Evolutionary conservation across 2,113 vertebrate genomes (phyloP).

Genomic region (Arizona elegans): DNA sequence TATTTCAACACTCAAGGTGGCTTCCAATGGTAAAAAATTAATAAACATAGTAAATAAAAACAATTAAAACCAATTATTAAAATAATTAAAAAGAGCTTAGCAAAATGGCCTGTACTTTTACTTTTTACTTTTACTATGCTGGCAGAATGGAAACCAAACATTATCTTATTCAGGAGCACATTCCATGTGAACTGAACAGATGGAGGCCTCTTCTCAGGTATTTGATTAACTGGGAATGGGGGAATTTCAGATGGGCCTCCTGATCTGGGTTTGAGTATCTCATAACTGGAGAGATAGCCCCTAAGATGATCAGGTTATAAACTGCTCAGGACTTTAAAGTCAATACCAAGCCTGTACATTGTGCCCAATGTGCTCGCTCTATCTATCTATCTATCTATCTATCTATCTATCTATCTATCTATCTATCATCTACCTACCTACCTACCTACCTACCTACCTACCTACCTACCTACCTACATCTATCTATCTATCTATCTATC

Average conservation of each 20-base stretch:
- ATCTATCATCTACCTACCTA: too few relatives aligned
- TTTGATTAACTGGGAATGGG: background rate
- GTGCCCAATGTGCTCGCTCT: background rate
- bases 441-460: too few relatives aligned
- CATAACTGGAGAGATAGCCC: background rate
- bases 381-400: too few relatives aligned
- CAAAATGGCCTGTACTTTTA: background rate
- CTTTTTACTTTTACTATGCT: background rate
- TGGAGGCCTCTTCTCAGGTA: background rate
- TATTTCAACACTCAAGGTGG: background rate
- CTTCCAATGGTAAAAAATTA: background rate
- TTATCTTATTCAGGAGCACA: background rate
- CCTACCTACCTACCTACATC: too few relatives aligned
- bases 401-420: too few relatives aligned
- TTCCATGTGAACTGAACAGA: background rate
- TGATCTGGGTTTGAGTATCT: background rate
- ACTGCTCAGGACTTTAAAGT: background rate
- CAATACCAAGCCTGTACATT: background rate
- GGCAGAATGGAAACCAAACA: background rate
- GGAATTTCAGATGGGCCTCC: background rate
- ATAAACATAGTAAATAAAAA: background rate
- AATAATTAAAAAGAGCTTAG: background rate
- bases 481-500: background rate
- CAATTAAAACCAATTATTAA: background rate
- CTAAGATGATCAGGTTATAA: background rate